These are phyloP conservation scores for Mactra quadrangularis DNA, from an alignment of 1,140 invertebrate genomes.

Conservation along the genomic window DNA sequence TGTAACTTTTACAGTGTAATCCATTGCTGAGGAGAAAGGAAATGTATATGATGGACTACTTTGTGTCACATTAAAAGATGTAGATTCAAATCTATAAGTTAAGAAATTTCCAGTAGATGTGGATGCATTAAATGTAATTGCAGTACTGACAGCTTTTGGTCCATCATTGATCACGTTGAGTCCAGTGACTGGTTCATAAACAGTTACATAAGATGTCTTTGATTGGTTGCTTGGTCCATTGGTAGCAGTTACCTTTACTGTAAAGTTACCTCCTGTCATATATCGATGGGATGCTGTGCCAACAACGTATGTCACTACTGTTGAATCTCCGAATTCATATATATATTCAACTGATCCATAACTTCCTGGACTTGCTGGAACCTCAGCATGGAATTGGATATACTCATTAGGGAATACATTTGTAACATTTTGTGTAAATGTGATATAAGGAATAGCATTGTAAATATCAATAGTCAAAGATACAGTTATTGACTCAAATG, in stretches of 20 bases:
- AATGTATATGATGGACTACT: constrained; percentile 10
- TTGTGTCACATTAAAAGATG: constrained; percentile 27
- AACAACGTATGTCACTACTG: background rate
- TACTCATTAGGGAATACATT: background rate
- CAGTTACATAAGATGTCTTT: constrained; percentile 5
- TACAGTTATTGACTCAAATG: constrained; percentile 2
- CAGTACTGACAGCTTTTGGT: constrained; percentile 57
- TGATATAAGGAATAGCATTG: constrained; percentile 22
- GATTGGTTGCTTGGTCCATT: constrained; percentile 52
- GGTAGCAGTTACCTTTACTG: constrained; percentile 37
- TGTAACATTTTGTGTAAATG: background rate
- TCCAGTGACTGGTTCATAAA: constrained; percentile 52
- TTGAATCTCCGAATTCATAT: constrained; percentile 43
- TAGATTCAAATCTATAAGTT: constrained; percentile 55
- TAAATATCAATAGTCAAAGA: constrained; percentile 23
- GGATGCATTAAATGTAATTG: constrained; percentile 57
- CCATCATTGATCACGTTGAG: constrained; percentile 63
- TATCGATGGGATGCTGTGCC: constrained; percentile 36
- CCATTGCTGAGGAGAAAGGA: constrained; percentile 48
- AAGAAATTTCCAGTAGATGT: constrained; percentile 56
- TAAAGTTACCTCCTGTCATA: constrained; percentile 47
- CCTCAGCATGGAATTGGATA: constrained; percentile 12
- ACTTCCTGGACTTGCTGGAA: constrained; percentile 27
- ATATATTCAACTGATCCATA: constrained; percentile 20
- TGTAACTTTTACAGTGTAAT: constrained; percentile 56